Percentiles rank a stretch among this genome's conserved stretches.
Conservation (phyloP, 2,113 vertebrate genomes). For the Catharus bicknelli region DNA sequence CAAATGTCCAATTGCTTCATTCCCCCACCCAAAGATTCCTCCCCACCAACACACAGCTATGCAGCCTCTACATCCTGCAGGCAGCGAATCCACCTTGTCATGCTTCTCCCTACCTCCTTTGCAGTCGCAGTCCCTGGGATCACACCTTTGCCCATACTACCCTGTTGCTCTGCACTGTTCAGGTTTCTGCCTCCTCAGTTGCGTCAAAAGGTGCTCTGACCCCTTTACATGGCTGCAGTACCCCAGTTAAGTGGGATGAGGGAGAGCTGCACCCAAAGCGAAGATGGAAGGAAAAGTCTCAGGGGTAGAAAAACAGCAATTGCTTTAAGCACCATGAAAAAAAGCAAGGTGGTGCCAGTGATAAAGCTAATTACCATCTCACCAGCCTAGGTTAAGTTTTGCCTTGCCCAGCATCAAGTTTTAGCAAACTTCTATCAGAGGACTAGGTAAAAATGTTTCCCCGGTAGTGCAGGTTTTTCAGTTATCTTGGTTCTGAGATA, state of each 20-base stretch:
- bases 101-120: background rate
- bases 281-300: background rate
- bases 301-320: background rate
- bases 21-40: background rate
- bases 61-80: background rate
- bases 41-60: background rate
- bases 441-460: background rate
- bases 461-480: background rate
- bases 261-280: background rate
- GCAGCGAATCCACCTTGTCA: rapidly evolving
- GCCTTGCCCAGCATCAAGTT: background rate
- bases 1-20: background rate
- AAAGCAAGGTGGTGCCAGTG: background rate
- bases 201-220: background rate
- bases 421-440: background rate
- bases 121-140: background rate
- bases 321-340: background rate
- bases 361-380: background rate
- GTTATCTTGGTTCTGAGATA: background rate
- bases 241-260: rapidly evolving
- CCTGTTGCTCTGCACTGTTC: background rate
- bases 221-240: background rate
- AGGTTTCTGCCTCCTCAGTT: background rate
- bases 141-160: background rate
- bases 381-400: background rate